These are phyloP conservation scores for Ormyrus rosae DNA, from an alignment of 2,888 invertebrate genomes.

Conservation along the genomic window DNA sequence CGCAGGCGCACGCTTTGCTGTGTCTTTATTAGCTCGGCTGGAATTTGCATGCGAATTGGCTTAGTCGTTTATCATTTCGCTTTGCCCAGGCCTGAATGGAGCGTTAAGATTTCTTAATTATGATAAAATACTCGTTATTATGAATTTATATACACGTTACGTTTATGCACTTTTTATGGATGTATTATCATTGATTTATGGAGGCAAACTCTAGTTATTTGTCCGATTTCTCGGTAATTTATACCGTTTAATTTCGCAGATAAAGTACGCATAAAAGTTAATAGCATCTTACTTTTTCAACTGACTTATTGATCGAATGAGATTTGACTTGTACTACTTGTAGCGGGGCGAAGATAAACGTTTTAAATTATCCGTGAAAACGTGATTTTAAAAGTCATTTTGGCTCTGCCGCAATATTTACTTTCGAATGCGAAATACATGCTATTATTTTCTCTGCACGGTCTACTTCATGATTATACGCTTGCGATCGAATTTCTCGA, in stretches of 20 bases:
- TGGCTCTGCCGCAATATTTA: background rate
- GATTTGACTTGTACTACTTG: background rate
- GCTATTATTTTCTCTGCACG: slow-evolving; percentile 2
- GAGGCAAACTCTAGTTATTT: background rate
- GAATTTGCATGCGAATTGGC: slow-evolving; percentile 45
- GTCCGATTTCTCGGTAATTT: slow-evolving; percentile 21
- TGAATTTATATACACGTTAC: slow-evolving; percentile 38
- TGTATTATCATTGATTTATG: slow-evolving; percentile 19
- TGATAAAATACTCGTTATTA: slow-evolving; percentile 34
- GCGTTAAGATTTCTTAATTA: slow-evolving; percentile 47
- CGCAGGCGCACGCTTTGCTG: slow-evolving; percentile 1
- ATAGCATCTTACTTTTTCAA: background rate
- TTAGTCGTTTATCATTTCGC: slow-evolving; percentile 32
- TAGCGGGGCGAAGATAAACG: background rate
- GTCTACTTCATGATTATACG: background rate
- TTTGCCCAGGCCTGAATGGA: background rate
- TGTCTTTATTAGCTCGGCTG: slow-evolving; percentile 45
- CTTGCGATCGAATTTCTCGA: background rate
- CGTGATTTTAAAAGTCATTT: background rate
- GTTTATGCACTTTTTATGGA: slow-evolving; percentile 27
- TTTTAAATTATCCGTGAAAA: background rate
- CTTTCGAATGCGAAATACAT: background rate
- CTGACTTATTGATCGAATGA: background rate
- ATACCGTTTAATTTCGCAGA: background rate
- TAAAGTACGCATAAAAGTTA: background rate